Percentiles rank a stretch among this genome's conserved stretches.
Conservation (phyloP, 1,140 invertebrate genomes). For the Drosophila grimshawi region DNA sequence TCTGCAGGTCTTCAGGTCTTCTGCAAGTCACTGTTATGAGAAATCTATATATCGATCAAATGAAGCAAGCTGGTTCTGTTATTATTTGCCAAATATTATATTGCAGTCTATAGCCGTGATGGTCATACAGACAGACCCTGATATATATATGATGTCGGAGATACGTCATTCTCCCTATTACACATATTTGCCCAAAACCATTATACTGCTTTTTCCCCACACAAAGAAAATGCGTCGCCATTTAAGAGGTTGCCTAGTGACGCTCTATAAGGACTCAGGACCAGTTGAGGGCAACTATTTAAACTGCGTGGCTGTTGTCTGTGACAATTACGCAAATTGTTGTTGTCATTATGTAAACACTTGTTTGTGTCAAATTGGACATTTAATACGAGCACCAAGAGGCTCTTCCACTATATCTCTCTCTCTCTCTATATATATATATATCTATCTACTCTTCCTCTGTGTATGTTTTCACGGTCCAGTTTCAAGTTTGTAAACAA, state of each 20-base stretch:
- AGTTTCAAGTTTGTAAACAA: background rate
- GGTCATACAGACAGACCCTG: no score
- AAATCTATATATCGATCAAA: no score
- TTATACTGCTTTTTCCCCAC: background rate
- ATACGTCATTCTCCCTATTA: no score
- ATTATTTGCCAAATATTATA: no score
- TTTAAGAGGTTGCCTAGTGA: slow-evolving; percentile 4
- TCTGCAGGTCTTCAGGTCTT: no score
- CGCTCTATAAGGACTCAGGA: slow-evolving; percentile 17
- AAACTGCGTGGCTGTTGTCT: slow-evolving; percentile 41
- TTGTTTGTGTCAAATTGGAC: slow-evolving; percentile 82
- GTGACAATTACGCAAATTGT: slow-evolving; percentile 80
- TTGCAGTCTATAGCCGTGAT: no score
- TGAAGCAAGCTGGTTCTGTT: no score
- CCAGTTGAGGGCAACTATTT: slow-evolving; percentile 1
- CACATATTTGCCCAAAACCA: no score
- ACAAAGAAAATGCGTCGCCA: slow-evolving; percentile 31
- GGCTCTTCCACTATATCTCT: background rate
- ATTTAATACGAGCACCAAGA: slow-evolving; percentile 61
- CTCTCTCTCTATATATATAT: no score
- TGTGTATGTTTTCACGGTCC: background rate
- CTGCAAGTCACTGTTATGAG: no score
- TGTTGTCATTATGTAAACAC: slow-evolving; percentile 82
- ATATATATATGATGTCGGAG: no score
- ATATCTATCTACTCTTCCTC: no score